phyloP scores from a whole-genome alignment of 1,140 invertebrate species.

The Apis florea region DNA sequence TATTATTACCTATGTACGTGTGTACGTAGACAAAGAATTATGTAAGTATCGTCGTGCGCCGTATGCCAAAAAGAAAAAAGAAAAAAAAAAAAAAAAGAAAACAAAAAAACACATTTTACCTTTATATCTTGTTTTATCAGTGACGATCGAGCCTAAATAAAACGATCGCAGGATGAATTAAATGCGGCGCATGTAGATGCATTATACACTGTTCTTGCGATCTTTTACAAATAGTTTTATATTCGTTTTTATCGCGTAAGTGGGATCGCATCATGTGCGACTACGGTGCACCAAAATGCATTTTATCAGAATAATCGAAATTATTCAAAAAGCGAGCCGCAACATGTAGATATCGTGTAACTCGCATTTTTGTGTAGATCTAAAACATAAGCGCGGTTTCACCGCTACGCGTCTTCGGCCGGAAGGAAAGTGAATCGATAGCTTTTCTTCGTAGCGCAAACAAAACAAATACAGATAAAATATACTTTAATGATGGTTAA shows the following conservation, averaged over 20 bases:
- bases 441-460: slow-evolving; percentile 24
- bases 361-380: slow-evolving; percentile 29
- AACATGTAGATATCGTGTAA: slow-evolving; percentile 35
- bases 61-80: background rate
- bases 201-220: slow-evolving; percentile 39
- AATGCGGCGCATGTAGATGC: slow-evolving; percentile 28
- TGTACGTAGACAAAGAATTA: background rate
- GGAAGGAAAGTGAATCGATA: slow-evolving; percentile 8
- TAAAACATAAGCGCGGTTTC: slow-evolving; percentile 9
- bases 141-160: slow-evolving; percentile 30
- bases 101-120: background rate
- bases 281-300: slow-evolving; percentile 28
- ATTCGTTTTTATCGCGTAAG: slow-evolving; percentile 62
- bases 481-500: slow-evolving; percentile 68
- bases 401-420: background rate
- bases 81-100: background rate
- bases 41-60: slow-evolving; percentile 40
- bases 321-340: slow-evolving; percentile 1
- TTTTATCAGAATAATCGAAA: slow-evolving; percentile 34
- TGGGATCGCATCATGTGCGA: slow-evolving; percentile 2
- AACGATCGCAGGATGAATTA: background rate
- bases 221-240: slow-evolving; percentile 68
- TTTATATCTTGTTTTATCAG: background rate
- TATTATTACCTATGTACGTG: slow-evolving; percentile 53
- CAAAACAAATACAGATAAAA: slow-evolving; percentile 26